Conservation (phyloP, 1,140 invertebrate genomes). For the Aphelinus atriplicis region DNA sequence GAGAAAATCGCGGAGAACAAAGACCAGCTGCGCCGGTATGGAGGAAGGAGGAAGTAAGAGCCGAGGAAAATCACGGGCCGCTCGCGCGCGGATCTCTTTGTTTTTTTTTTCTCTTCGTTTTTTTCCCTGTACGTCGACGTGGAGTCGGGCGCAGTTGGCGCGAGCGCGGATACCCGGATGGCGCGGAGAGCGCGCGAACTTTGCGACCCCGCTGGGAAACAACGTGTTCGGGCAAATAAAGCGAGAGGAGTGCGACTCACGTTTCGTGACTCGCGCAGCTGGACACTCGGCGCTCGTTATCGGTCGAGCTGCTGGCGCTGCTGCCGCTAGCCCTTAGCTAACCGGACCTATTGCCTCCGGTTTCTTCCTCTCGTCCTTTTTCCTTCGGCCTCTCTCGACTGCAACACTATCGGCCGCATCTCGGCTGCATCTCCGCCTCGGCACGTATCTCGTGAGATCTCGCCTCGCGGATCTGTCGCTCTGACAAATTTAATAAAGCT, state of each 20-base stretch:
- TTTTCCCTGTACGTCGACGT: conserved; percentile 22
- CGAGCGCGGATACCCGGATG: conserved; percentile 35
- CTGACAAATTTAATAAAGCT: conserved; percentile 34
- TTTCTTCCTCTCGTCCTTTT: conserved; percentile 32
- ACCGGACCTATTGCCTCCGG: conserved; percentile 5
- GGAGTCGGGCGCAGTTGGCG: conserved; percentile 37
- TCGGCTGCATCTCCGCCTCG: neutral
- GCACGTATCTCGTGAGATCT: too few relatives aligned
- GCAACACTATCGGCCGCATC: too few relatives aligned
- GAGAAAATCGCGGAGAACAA: conserved; percentile 11
- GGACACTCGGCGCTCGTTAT: conserved; percentile 39
- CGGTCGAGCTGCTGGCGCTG: conserved; percentile 2
- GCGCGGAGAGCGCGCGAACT: conserved; percentile 40
- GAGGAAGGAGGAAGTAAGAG: neutral
- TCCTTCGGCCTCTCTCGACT: neutral
- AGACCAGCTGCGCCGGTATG: neutral
- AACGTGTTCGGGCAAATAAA: conserved; percentile 10
- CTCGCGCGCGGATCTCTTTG: neutral
- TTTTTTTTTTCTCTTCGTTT: neutral
- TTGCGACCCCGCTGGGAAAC: conserved; percentile 48
- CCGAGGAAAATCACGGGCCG: conserved; percentile 1
- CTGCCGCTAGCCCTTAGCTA: conserved; percentile 20
- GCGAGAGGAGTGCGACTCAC: conserved; percentile 11
- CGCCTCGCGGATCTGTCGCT: neutral
- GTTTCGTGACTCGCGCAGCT: conserved; percentile 36